These are phyloP conservation scores for Megalurothrips usitatus DNA, from an alignment of 2,888 invertebrate genomes.

Conservation along the genomic window DNA sequence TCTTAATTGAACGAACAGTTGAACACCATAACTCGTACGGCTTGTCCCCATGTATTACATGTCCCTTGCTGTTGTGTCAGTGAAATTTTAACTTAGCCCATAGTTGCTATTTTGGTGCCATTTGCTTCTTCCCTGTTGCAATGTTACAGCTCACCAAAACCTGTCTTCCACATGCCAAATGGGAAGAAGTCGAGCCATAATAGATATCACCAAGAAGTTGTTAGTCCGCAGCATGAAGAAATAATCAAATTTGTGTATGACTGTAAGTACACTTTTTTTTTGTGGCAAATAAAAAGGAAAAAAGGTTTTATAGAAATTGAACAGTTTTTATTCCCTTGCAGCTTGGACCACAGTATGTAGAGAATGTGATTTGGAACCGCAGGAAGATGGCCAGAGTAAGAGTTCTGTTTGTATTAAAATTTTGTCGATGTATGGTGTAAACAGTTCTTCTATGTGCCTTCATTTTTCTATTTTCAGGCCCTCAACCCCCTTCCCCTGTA, in stretches of 20 bases:
- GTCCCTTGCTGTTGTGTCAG: no score
- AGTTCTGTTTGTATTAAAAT: constrained; percentile 31
- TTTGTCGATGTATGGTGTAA: not conserved
- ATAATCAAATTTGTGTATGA: constrained; percentile 80
- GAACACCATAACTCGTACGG: no score
- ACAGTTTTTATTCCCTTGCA: constrained; percentile 42
- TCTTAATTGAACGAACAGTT: no score
- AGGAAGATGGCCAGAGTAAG: constrained; percentile 51
- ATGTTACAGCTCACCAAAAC: constrained; percentile 66
- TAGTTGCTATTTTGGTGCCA: no score
- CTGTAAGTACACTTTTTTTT: constrained; percentile 56
- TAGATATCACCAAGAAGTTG: constrained; percentile 55
- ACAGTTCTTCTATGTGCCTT: constrained; percentile 43
- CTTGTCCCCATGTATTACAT: no score
- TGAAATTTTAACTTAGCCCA: not conserved
- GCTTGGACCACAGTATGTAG: constrained; percentile 59
- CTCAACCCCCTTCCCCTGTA: constrained; percentile 48
- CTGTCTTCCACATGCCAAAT: constrained; percentile 71
- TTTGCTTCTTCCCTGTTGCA: not conserved
- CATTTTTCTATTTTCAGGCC: constrained; percentile 46
- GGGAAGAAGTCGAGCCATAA: constrained; percentile 58
- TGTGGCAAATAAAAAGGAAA: no score
- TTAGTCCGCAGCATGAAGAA: constrained; percentile 79
- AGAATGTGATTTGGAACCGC: constrained; percentile 50
- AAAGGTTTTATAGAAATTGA: constrained; percentile 29